Percentiles rank a stretch among this genome's conserved stretches.
Conservation (phyloP, 2,797 vertebrate species). For the Acanthurus leucopareius region DNA sequence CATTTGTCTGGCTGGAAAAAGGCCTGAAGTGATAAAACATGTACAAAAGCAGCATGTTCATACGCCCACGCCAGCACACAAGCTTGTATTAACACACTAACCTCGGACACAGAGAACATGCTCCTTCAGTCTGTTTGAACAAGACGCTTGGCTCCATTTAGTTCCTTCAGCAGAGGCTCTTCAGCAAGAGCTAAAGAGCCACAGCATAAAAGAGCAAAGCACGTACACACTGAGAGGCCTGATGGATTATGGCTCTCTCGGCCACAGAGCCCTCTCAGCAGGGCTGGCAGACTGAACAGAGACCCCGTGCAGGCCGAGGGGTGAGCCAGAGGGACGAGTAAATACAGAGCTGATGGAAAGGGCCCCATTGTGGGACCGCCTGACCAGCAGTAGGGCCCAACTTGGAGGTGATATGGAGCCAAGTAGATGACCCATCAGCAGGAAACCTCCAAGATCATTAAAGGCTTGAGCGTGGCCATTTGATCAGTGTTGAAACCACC, state of each 20-base stretch:
- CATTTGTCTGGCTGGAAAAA: constrained; percentile 59
- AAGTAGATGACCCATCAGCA: constrained; percentile 74
- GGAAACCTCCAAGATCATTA: constrained; percentile 76
- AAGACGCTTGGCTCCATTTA: constrained; percentile 72
- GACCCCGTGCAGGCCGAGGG: constrained; percentile 78
- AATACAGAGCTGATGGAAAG: constrained; percentile 80
- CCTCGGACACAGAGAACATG: constrained; percentile 45
- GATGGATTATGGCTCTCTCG: constrained; percentile 75
- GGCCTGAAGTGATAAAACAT: constrained; percentile 58
- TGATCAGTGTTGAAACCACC: constrained; percentile 80
- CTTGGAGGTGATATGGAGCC: constrained; percentile 75
- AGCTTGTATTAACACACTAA: constrained; percentile 48
- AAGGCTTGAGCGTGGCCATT: constrained; percentile 76
- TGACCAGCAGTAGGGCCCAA: constrained; percentile 72
- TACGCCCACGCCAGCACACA: constrained; percentile 42
- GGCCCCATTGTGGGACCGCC: constrained; percentile 70
- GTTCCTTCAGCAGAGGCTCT: constrained; percentile 63
- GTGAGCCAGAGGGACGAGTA: constrained; percentile 81
- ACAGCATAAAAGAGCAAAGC: constrained; percentile 67
- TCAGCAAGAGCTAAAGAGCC: constrained; percentile 64
- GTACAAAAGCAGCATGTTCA: constrained; percentile 44
- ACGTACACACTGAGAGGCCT: constrained; percentile 65
- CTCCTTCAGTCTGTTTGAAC: constrained; percentile 65
- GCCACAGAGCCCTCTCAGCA: constrained; percentile 76
- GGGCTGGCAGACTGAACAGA: constrained; percentile 82